Conservation (phyloP, 2,888 invertebrate genomes). For the Heliconius aoede region DNA sequence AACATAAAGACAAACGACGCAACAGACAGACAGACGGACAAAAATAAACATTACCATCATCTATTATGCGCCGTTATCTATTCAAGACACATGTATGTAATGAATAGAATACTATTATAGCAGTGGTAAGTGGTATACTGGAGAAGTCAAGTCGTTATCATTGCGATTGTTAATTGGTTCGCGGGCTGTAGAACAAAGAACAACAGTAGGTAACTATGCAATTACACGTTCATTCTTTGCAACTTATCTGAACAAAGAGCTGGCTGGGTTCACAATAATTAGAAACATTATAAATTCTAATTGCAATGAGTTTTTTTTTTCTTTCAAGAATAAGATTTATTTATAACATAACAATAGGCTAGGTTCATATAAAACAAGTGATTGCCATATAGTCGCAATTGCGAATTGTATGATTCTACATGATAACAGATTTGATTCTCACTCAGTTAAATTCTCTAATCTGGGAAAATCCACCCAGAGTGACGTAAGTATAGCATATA, state of each 20-base stretch:
- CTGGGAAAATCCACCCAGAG: too few relatives aligned
- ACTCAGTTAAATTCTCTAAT: too few relatives aligned
- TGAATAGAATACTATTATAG: too few relatives aligned
- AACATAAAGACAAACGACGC: not conserved
- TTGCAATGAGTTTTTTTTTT: not conserved
- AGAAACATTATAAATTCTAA: conserved; percentile 12
- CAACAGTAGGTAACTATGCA: conserved; percentile 26
- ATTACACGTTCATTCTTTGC: conserved; percentile 22
- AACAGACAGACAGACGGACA: not conserved
- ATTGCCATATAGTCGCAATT: too few relatives aligned
- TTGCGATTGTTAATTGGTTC: conserved; percentile 31
- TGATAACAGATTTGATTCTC: too few relatives aligned
- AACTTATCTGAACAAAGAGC: conserved; percentile 24
- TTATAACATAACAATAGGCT: not conserved
- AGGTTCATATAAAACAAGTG: not conserved
- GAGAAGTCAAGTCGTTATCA: conserved; percentile 30
- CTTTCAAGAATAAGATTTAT: not conserved
- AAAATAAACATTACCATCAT: not conserved
- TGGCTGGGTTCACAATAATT: not conserved
- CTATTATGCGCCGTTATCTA: not conserved
- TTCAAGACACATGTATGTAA: not conserved
- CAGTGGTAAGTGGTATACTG: conserved; percentile 9
- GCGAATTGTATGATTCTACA: too few relatives aligned
- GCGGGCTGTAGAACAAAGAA: conserved; percentile 36
- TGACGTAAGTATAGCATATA: too few relatives aligned